Percentiles rank a stretch among this genome's conserved stretches.
Evolutionary conservation across 2,113 vertebrate species (phyloP).

Genomic region (Micromys minutus): DNA sequence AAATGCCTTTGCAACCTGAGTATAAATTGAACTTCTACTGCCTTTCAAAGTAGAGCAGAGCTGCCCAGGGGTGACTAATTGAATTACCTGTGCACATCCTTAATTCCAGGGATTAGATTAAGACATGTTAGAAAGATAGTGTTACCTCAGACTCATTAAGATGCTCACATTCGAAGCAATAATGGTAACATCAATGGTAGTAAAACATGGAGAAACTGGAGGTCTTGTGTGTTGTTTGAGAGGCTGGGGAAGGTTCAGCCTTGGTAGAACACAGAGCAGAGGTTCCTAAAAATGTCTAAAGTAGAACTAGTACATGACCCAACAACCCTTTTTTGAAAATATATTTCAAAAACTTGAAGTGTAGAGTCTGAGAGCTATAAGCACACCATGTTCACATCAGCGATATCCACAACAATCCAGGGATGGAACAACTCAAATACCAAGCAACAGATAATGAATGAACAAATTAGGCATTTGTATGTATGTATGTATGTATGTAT

Average conservation of each 20-base stretch:
- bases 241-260: not conserved
- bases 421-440: not conserved
- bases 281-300: constrained; percentile 27
- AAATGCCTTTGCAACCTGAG: constrained; percentile 42
- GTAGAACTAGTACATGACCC: not conserved
- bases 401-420: constrained; percentile 3
- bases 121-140: constrained; percentile 35
- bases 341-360: not conserved
- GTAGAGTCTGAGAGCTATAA: not conserved
- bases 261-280: not conserved
- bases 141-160: not conserved
- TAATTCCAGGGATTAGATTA: not conserved
- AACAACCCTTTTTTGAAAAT: not conserved
- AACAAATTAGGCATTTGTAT: not conserved
- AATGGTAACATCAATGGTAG: not conserved
- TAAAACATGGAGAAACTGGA: not conserved
- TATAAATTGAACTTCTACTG: constrained; percentile 17
- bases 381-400: not conserved
- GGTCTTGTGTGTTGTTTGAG: not conserved
- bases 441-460: not conserved
- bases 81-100: constrained; percentile 5
- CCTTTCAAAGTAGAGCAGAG: constrained; percentile 4
- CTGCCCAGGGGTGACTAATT: not conserved
- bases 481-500: rapidly evolving
- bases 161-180: not conserved